Conservation (phyloP, 2,113 vertebrate species). For the Grus americana region DNA sequence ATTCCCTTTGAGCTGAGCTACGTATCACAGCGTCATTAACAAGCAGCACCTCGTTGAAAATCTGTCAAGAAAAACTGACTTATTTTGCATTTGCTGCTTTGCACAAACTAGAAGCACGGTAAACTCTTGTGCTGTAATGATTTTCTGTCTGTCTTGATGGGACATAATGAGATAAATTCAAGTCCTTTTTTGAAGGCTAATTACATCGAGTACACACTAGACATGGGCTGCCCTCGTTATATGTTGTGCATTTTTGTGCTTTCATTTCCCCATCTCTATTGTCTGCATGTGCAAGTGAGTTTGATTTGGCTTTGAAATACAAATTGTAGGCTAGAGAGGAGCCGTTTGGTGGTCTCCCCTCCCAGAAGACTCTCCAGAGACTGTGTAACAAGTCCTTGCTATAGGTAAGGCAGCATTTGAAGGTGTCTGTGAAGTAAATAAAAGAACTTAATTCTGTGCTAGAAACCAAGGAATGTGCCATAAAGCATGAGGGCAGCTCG, state of each 20-base stretch:
- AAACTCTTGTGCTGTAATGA: slow-evolving; percentile 44
- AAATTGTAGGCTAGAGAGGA: background rate
- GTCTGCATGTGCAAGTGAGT: background rate
- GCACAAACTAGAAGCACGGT: background rate
- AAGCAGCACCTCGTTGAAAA: background rate
- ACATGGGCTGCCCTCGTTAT: background rate
- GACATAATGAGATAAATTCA: slow-evolving; percentile 52
- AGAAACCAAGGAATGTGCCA: background rate
- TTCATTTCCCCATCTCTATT: background rate
- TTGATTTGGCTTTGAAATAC: slow-evolving; percentile 19
- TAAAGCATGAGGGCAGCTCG: background rate
- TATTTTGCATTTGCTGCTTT: slow-evolving; percentile 37
- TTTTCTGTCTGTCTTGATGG: slow-evolving; percentile 65
- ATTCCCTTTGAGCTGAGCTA: background rate
- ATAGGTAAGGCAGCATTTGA: background rate
- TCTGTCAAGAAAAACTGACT: slow-evolving; percentile 34
- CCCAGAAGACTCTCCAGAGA: background rate
- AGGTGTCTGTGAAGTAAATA: background rate
- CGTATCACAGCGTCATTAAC: background rate
- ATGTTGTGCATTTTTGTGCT: background rate
- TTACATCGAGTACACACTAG: slow-evolving; percentile 4
- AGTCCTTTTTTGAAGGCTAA: slow-evolving; percentile 49
- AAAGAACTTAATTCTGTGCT: background rate
- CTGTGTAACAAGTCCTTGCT: background rate
- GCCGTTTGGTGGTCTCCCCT: background rate